These are phyloP conservation scores for Heterotis niloticus DNA, from an alignment of 2,113 vertebrate species.

Conservation along the genomic window DNA sequence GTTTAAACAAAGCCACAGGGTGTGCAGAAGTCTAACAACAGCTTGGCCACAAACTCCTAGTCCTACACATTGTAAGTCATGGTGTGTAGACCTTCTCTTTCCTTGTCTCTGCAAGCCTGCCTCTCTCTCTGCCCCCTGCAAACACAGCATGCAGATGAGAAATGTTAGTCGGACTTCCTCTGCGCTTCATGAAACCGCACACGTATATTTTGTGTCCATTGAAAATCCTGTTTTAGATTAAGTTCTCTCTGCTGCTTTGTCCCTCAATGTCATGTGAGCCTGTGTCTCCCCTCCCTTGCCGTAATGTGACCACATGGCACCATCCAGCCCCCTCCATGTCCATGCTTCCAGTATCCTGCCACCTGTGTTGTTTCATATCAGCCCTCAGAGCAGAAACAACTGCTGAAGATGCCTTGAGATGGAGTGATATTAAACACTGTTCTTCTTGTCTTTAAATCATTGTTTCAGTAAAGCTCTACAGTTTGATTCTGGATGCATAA, in stretches of 20 bases:
- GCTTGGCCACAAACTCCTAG: not conserved
- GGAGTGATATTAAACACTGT: not conserved
- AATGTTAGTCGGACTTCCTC: conserved; percentile 30
- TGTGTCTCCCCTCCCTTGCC: not conserved
- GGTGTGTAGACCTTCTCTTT: not conserved
- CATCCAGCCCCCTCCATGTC: not conserved
- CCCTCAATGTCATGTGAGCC: not conserved
- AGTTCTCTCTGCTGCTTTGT: conserved; percentile 12
- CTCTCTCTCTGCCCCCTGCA: conserved; percentile 39
- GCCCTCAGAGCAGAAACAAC: not conserved
- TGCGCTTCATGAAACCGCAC: conserved; percentile 10
- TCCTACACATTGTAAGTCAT: not conserved
- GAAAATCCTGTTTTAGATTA: not conserved
- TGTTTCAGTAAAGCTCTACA: not conserved
- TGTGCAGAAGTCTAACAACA: not conserved
- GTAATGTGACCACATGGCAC: not conserved
- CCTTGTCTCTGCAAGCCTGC: conserved; percentile 35
- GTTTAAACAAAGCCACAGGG: not conserved
- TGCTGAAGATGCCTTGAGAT: not conserved
- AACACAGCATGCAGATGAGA: conserved; percentile 37
- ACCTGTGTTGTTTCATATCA: not conserved
- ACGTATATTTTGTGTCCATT: conserved; percentile 12
- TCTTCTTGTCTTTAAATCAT: not conserved
- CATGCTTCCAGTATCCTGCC: not conserved
- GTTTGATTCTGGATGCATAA: not conserved